Percentiles rank a stretch among this genome's conserved stretches.
These are phyloP conservation scores for Pandion haliaetus DNA, from an alignment of 2,113 vertebrate genomes.

Conservation along the genomic window DNA sequence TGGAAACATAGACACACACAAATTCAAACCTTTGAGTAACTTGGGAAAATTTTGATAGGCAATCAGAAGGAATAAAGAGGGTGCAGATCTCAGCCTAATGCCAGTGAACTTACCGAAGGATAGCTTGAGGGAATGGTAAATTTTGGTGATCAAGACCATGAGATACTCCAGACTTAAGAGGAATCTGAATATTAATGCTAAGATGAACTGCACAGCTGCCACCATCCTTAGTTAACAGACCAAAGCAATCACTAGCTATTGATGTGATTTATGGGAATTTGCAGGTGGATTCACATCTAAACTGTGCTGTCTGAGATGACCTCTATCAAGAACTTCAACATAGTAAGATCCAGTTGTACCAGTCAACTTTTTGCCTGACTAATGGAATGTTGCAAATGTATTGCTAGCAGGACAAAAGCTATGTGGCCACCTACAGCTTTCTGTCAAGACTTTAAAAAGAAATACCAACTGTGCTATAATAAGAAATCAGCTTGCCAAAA, in stretches of 20 bases:
- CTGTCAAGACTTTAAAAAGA: slow-evolving; percentile 63
- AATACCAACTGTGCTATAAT: slow-evolving; percentile 62
- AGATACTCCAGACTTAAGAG: background rate
- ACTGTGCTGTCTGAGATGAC: background rate
- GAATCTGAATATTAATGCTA: background rate
- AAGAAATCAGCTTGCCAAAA: slow-evolving; percentile 63
- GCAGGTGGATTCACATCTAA: background rate
- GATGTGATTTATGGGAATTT: background rate
- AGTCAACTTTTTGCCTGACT: background rate
- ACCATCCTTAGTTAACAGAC: background rate
- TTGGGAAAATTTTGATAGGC: background rate
- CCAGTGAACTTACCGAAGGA: background rate
- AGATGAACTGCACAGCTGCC: background rate
- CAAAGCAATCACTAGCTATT: background rate
- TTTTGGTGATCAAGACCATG: background rate
- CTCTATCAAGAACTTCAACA: background rate
- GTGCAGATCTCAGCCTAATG: background rate
- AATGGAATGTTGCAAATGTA: background rate
- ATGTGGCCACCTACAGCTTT: slow-evolving; percentile 29
- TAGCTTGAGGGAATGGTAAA: background rate
- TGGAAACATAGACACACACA: background rate
- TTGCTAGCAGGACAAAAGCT: slow-evolving; percentile 10
- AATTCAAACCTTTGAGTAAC: background rate
- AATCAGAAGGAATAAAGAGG: background rate
- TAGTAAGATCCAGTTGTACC: background rate